A percentile compares a stretch with the other conserved stretches of the same genome.
Conservation (phyloP, 2,888 invertebrate genomes). For the Therioaphis trifolii region DNA sequence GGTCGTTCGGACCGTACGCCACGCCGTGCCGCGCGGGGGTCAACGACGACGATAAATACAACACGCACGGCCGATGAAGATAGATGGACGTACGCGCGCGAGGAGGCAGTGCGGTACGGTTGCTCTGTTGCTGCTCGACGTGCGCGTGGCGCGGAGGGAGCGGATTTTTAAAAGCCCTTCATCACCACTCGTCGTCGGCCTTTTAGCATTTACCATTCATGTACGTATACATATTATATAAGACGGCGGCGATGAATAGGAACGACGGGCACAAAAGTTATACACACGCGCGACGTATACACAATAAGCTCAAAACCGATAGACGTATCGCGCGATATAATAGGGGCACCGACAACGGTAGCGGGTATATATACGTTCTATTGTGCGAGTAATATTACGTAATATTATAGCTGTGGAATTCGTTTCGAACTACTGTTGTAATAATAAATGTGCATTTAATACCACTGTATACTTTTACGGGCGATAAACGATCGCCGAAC, state of each 20-base stretch:
- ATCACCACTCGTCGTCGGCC: background rate
- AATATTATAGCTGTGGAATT: no score
- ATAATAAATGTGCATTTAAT: no score
- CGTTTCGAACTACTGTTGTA: no score
- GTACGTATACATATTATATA: background rate
- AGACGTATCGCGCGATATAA: background rate
- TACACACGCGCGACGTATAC: background rate
- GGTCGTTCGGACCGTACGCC: constrained; percentile 2
- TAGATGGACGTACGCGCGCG: background rate
- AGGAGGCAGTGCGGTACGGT: background rate
- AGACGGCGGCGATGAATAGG: background rate
- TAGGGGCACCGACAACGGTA: background rate
- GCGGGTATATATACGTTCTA: background rate
- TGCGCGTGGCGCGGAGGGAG: background rate
- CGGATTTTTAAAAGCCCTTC: background rate
- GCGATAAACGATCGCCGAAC: no score
- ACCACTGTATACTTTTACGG: no score
- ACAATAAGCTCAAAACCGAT: background rate
- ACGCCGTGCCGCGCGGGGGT: background rate
- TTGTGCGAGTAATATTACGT: no score
- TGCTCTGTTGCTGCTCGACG: background rate
- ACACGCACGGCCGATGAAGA: background rate
- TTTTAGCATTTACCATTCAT: background rate
- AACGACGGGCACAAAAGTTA: background rate
- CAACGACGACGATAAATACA: background rate